Base-by-base conservation (phyloP, 2,888 invertebrate species). In the Pomacea canaliculata region DNA sequence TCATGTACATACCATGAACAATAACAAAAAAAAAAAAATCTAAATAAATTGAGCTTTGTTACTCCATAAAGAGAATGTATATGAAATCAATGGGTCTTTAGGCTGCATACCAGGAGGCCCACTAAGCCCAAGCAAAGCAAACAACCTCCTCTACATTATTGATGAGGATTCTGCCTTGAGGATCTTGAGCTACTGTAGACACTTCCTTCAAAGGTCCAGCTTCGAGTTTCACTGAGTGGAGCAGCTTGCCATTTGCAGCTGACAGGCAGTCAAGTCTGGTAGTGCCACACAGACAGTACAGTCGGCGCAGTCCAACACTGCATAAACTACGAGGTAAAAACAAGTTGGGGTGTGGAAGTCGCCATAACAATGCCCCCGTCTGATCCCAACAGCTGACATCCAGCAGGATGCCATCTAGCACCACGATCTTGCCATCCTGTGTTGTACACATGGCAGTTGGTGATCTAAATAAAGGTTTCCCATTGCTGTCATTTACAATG, bases 361-460 rank as follows among this genome's bases (percentile, higher is more conserved):
- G 19, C 74, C 74, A 74, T 18, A 69, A 16, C 46, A 49, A 5
- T 7, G 27, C 27, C 7, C 74, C 74, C 13, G 67, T 51, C 48
- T 69, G 74, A 27, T 74, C 74, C 74, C 74, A 74, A 49, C 74
- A 74, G 46, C 74, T 69, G 23, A 74, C 69, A 23, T 74, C 69
- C 60, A 67, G 60, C 68, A 59, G 23, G 9, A 59, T 37, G 48
- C 46, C 74, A 12, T 74, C 74, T 48, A 74, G 49, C 27, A 74
- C 67, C 51, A 74, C 48, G 46, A 74, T 74, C 49, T 74, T 74
- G 8, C 74, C 74, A 19, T 74, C 74, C 27, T 59, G 69, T 9
- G 74, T 74, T 19, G 74, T 74, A 62, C 74, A 74, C 69, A 74
- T 74, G 62, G 68, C 60, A 60, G 60, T 74, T 18, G 74, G 74